Base-by-base conservation (phyloP, 2,113 vertebrate species). In the Phrynosoma blainvillii region DNA sequence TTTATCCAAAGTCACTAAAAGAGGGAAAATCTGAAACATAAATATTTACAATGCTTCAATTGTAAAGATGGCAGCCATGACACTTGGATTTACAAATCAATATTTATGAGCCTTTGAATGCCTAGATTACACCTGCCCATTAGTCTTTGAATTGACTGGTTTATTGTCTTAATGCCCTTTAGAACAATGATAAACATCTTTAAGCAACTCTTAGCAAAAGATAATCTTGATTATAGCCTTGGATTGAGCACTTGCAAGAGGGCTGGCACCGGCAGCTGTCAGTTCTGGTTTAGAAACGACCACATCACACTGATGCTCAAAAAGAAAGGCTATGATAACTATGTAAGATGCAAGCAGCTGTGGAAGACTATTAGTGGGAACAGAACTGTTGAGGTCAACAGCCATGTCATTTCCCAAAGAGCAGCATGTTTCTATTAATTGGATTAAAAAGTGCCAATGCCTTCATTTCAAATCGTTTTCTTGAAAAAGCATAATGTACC, bases 171-270 rank as follows among this genome's bases (percentile, higher is more conserved):
- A 71, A 23, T 36, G 59, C 66, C 20, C 80, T 89, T 92, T 83
- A 82, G 84, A 91, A 86, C 85, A 84, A 42, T n/a, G 90, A 91
- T 90, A 91, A 93, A 56, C 65, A 82, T 74, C 85, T 93, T 89
- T 84, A 85, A 86, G 86, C 84, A 90, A 87, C 84, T 85, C 90
- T 81, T 86, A 56, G 1, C 27, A 62, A 85, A 81, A 89, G 85
- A 66, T 91, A 36, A 86, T 91, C 86, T 84, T 91, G 59, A 87
- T 92, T 85, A 79, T 4, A 88, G 21, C 52, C 47, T 84, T 89
- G 27, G 76, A 89, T 21, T 7, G 4, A 0, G 0, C 54, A 84
- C 62, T 85, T 87, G 77, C 21, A 84, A 66, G 71, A 0, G 1
- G 42, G 54, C 78, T 88, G 90, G 71, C 20, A 86, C 79, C 90